These are phyloP conservation scores for Pseudomyrmex dendroicus DNA, from an alignment of 1,140 invertebrate genomes.

Conservation along the genomic window DNA sequence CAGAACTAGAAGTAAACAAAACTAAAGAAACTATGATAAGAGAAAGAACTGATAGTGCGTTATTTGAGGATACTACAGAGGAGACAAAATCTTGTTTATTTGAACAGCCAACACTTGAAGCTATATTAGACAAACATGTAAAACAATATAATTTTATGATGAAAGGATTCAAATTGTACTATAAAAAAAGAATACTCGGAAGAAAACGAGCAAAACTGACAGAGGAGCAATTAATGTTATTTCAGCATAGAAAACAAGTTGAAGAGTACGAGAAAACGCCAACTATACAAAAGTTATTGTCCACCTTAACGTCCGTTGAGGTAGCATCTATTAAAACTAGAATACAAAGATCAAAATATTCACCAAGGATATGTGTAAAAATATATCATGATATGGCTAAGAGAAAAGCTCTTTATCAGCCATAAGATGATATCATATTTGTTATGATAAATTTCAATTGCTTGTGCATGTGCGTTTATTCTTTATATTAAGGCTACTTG, in stretches of 20 bases:
- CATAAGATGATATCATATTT: not conserved
- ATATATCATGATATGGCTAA: slow-evolving; percentile 29
- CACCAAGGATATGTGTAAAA: slow-evolving; percentile 14
- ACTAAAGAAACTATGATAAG: not conserved
- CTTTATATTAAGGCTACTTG: too few relatives aligned
- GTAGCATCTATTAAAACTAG: not conserved
- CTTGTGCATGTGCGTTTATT: too few relatives aligned
- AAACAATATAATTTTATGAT: not conserved
- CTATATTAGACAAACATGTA: not conserved
- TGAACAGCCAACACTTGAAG: not conserved
- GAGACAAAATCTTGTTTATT: not conserved
- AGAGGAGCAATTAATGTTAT: not conserved
- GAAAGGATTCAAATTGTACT: not conserved
- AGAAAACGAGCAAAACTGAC: slow-evolving; percentile 7
- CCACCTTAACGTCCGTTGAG: slow-evolving; percentile 1
- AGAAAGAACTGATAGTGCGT: not conserved
- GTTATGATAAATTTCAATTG: too few relatives aligned
- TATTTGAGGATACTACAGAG: slow-evolving; percentile 24
- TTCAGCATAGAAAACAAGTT: slow-evolving; percentile 20
- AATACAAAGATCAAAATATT: slow-evolving; percentile 21
- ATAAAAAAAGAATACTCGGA: not conserved
- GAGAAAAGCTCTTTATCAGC: not conserved
- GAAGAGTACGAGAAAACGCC: slow-evolving; percentile 28
- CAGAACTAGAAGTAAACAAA: too few relatives aligned
- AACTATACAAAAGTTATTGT: slow-evolving; percentile 40